Evolutionary conservation across 2,888 invertebrate species (phyloP), one percentile per base, ranked within the genome.

Genomic region (Sinodicranocentrus sp.): DNA sequence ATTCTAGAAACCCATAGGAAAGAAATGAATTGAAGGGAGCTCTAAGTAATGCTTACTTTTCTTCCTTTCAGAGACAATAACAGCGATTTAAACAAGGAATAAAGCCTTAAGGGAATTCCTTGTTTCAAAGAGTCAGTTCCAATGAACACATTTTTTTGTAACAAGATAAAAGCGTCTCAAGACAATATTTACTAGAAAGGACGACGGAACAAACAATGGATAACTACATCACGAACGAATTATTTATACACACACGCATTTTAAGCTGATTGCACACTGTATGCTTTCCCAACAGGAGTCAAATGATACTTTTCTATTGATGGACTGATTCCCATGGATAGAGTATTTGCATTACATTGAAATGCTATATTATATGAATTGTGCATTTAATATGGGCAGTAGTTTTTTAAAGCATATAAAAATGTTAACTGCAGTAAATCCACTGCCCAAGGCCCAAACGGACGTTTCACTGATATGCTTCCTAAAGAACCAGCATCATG

Each of bases 161-260:
- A 79, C 33, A 33, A 79, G 79, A 79, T 78, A 78, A 71, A 48
- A 79, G 63, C 63, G 63, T 77, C 77, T 57, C 68, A 77, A 77
- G 68, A 68, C 39, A 52, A 33, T 43, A n/a, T 15, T 25, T 77
- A 67, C 39, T 28, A 77, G 67, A 67, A 65, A 44, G 25, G 43
- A 67, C 61, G 23, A 73, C 63, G 43, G 54, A 54, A 70, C 59
- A 73, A 73, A 73, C 48, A 63, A 75, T 75, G 54, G 33, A 57
- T 57, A 57, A 57, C 57, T 57, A 57, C 57, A 57, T 57, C 23
- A 57, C 23, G 6, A 39, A 39, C 13, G 39, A 10, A 57, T 57
- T n/a, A 23, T 23, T 48, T 21, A 57, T 57, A 57, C 23, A 19
- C 5, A 57, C 19, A 57, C 19, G 57, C 3, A 6, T 57, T 57